A percentile compares a stretch with the other conserved stretches of the same genome.
phyloP scores from a whole-genome alignment of 2,113 vertebrate species.

The Alligator sinensis region DNA sequence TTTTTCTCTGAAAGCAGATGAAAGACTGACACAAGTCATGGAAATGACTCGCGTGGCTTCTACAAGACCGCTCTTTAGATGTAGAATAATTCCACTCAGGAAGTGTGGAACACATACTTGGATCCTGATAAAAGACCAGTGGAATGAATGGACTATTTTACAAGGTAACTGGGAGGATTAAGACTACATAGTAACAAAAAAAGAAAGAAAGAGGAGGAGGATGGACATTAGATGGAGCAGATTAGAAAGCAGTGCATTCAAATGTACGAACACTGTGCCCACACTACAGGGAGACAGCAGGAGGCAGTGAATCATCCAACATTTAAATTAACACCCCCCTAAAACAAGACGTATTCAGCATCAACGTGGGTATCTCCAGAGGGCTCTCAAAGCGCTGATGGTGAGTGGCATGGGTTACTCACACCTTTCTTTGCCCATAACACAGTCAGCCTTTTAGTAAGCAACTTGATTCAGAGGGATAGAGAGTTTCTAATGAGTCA shows the following conservation, averaged over 20 bases:
- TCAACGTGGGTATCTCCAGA: conserved; percentile 62
- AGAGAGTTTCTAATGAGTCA: conserved; percentile 56
- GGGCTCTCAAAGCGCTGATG: conserved; percentile 36
- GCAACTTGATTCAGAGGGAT: conserved; percentile 37
- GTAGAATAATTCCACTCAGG: not conserved
- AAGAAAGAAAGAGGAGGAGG: conserved; percentile 46
- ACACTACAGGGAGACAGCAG: conserved; percentile 69
- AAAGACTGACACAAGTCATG: not conserved
- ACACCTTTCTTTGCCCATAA: conserved; percentile 50
- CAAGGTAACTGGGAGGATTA: conserved; percentile 23
- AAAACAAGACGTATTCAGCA: conserved; percentile 71
- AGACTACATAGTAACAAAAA: not conserved
- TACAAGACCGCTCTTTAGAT: not conserved
- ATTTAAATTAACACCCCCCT: conserved; percentile 72
- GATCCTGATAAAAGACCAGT: not conserved
- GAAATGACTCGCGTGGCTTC: not conserved
- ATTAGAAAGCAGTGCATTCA: conserved; percentile 51
- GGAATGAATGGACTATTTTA: not conserved
- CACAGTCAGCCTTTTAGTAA: conserved; percentile 51
- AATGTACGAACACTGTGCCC: conserved; percentile 61
- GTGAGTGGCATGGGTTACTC: conserved; percentile 53
- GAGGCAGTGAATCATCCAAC: conserved; percentile 72
- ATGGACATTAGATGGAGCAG: conserved; percentile 28
- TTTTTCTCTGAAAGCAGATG: not conserved
- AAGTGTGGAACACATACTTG: not conserved